Conservation (phyloP, 2,113 vertebrate species). For the Lanius ludovicianus region DNA sequence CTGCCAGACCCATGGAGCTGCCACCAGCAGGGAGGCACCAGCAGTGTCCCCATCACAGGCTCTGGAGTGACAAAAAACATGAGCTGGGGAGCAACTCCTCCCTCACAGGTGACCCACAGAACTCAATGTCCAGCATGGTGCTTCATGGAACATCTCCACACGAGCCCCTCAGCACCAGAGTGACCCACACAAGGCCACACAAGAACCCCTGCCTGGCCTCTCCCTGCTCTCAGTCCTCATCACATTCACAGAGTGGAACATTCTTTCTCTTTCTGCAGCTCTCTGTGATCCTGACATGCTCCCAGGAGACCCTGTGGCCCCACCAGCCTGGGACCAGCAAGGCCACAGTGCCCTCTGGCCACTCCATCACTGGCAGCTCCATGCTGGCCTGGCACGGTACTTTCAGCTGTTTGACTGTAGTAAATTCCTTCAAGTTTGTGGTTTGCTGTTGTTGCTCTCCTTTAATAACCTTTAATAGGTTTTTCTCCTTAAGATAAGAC, state of each 20-base stretch:
- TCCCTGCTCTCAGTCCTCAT: not conserved
- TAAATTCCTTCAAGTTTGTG: not conserved
- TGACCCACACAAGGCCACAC: not conserved
- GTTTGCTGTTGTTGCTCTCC: not conserved
- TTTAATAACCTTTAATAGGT: constrained; percentile 20
- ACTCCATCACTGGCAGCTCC: not conserved
- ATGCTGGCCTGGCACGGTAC: accelerated
- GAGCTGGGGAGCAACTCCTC: accelerated
- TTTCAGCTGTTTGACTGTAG: not conserved
- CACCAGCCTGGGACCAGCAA: not conserved
- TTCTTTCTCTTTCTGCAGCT: not conserved
- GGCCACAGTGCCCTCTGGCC: not conserved
- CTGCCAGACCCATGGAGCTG: not conserved
- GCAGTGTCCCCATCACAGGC: not conserved
- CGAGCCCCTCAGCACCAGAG: not conserved
- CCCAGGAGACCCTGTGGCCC: not conserved
- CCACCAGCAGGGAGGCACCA: not conserved
- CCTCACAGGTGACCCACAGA: not conserved
- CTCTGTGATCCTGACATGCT: not conserved
- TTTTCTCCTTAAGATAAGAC: not conserved
- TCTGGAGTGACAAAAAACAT: not conserved
- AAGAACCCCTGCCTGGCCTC: not conserved
- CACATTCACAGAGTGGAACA: accelerated
- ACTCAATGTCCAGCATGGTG: accelerated
- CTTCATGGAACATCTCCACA: not conserved